Evolutionary conservation across 2,113 vertebrate species (phyloP), one percentile per base, ranked within the genome.

Genomic region (Phylloscopus trochiloides): DNA sequence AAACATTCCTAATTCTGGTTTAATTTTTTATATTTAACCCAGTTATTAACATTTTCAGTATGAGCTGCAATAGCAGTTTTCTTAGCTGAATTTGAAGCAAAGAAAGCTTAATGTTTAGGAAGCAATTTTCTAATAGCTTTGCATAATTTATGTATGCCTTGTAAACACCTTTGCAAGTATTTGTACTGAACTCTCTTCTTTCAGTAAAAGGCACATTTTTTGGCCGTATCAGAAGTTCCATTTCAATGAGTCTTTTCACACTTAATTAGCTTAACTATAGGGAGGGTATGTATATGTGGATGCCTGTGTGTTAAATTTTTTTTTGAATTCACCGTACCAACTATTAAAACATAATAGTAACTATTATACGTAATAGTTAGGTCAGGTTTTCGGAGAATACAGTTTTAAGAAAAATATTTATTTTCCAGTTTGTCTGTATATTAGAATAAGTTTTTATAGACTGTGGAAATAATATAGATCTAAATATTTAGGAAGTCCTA

Each of bases 81-180:
- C 54, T 90, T 96, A 38, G 51, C 42, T 96, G 67, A 80, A 59
- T 92, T 89, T 94, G 86, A 95, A 86, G 71, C 28, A 94, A 95
- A 93, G 59, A 72, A 96, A 80, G 26, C 74, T 57, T 81, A 70
- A 83, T 80, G 47, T 88, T 91, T 78, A 72, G 52, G 76, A 87
- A 92, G 65, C 61, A 91, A 54, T 96, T 95, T 96, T 67, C 68
- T 97, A 94, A 97, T 91, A 97, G 62, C 62, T 79, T 36, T 55
- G 50, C 47, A 42, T 92, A 87, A 96, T 96, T 96, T 94, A 88
- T 63, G 36, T 86, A 72, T 47, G 19, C 62, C 71, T 91, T 91
- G 58, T 91, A 92, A 97, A 95, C 63, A 79, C 90, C 88, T 96
- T 88, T 86, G 65, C 58, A 74, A 92, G 74, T 71, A 51, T 88